Evolutionary conservation across 1,140 invertebrate genomes (phyloP), one percentile per base, ranked within the genome.

Genomic region (Sinella curviseta): DNA sequence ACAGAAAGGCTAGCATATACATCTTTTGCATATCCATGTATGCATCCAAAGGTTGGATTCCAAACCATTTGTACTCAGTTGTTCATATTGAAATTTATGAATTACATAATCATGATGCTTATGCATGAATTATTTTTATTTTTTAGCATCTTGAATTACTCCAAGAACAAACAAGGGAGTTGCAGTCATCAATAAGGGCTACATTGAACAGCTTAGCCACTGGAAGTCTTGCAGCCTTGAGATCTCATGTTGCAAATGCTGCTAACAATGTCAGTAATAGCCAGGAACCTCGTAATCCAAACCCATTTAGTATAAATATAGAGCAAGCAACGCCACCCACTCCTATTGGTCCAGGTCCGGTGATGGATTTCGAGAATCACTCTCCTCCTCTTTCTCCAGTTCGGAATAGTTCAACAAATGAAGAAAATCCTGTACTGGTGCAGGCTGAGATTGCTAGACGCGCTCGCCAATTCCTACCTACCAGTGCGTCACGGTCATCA

Each of bases 81-180:
- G n/a, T n/a, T n/a, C n/a, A n/a, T n/a, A n/a, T n/a, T n/a, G n/a
- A n/a, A n/a, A n/a, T n/a, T n/a, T n/a, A n/a, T n/a, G n/a, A n/a
- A n/a, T n/a, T n/a, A n/a, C n/a, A n/a, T n/a, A n/a, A n/a, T n/a
- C n/a, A n/a, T n/a, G n/a, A n/a, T n/a, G n/a, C n/a, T n/a, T n/a
- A n/a, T n/a, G n/a, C n/a, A n/a, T n/a, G n/a, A n/a, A n/a, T n/a
- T n/a, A n/a, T n/a, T n/a, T n/a, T n/a, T n/a, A n/a, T n/a, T n/a
- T n/a, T n/a, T n/a, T n/a, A n/a, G 24, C 65, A 70, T 31, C 48
- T 83, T 4, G 81, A 82, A 82, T n/a, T 81, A 26, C 77, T 83
- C 12, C 83, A 83, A 74, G 83, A 83, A n/a, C 83, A 83, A 76
- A 83, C 83, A 0, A 74, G 83, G 76, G 77, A 80, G 39, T 77